These are phyloP conservation scores for Clivina fossor DNA, from an alignment of 2,888 invertebrate genomes.

Conservation along the genomic window DNA sequence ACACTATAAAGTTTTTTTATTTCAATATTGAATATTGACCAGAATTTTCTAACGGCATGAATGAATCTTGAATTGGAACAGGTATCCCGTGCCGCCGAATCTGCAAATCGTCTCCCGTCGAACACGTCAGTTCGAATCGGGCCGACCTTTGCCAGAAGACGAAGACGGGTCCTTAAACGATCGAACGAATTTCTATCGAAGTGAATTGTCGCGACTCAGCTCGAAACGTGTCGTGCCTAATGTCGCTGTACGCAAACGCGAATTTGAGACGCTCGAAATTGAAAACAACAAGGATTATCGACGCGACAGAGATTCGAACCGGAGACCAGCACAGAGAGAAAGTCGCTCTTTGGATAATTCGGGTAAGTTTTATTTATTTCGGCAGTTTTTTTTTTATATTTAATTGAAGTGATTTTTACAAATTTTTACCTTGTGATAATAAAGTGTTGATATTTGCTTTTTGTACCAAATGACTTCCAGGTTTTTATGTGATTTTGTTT, in stretches of 20 bases:
- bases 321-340: conserved; percentile 53
- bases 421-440: neutral
- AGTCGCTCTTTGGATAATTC: conserved; percentile 59
- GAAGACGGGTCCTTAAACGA: conserved; percentile 58
- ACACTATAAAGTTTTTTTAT: no score
- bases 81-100: conserved; percentile 45
- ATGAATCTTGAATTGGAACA: neutral
- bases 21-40: neutral
- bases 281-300: conserved; percentile 43
- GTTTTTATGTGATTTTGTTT: conserved; percentile 8
- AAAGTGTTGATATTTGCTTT: conserved; percentile 2
- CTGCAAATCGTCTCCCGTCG: conserved; percentile 72
- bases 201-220: conserved; percentile 65
- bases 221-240: conserved; percentile 71
- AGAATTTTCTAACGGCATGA: no score
- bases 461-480: conserved; percentile 1
- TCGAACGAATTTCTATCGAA: conserved; percentile 67
- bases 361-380: conserved; percentile 49
- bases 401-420: neutral
- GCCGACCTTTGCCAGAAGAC: conserved; percentile 60
- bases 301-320: conserved; percentile 41
- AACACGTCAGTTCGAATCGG: conserved; percentile 72
- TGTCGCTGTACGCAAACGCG: conserved; percentile 71
- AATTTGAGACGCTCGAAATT: conserved; percentile 67
- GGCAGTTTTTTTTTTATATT: neutral